A percentile compares a stretch with the other conserved stretches of the same genome.
Conservation (phyloP, 2,797 vertebrate species). For the Channa striata region DNA sequence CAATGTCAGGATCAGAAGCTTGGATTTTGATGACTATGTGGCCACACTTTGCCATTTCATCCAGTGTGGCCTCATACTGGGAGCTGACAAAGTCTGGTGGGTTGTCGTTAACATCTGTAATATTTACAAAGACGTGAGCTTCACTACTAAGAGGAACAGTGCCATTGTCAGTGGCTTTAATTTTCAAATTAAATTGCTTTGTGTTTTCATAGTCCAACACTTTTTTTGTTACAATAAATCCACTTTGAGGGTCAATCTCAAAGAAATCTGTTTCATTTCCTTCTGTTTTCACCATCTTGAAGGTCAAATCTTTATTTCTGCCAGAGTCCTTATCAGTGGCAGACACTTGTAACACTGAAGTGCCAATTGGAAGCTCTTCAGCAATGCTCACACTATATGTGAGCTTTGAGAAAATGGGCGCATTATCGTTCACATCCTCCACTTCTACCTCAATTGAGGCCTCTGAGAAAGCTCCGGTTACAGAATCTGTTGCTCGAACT, state of each 20-base stretch:
- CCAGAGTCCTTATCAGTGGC: conserved; percentile 92
- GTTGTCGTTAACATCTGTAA: conserved; percentile 96
- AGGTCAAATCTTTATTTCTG: conserved; percentile 89
- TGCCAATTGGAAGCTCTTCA: conserved; percentile 88
- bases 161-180: conserved; percentile 90
- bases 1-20: conserved; percentile 91
- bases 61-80: conserved; percentile 91
- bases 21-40: conserved; percentile 96
- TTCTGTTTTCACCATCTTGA: conserved; percentile 84
- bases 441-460: conserved; percentile 92
- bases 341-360: conserved; percentile 87
- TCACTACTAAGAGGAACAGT: conserved; percentile 87
- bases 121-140: conserved; percentile 85
- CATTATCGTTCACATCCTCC: conserved; percentile 95
- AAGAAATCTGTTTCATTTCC: conserved; percentile 89
- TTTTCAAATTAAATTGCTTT: conserved; percentile 88
- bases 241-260: conserved; percentile 86
- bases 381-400: conserved; percentile 82
- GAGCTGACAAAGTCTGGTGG: conserved; percentile 91
- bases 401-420: conserved; percentile 87
- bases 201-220: conserved; percentile 90
- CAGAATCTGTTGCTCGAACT: conserved; percentile 93
- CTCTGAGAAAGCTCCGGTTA: conserved; percentile 92
- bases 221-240: conserved; percentile 88
- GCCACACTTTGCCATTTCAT: conserved; percentile 94